Conservation (phyloP, 1,140 invertebrate species). For the Pachypeltis micranthus region DNA sequence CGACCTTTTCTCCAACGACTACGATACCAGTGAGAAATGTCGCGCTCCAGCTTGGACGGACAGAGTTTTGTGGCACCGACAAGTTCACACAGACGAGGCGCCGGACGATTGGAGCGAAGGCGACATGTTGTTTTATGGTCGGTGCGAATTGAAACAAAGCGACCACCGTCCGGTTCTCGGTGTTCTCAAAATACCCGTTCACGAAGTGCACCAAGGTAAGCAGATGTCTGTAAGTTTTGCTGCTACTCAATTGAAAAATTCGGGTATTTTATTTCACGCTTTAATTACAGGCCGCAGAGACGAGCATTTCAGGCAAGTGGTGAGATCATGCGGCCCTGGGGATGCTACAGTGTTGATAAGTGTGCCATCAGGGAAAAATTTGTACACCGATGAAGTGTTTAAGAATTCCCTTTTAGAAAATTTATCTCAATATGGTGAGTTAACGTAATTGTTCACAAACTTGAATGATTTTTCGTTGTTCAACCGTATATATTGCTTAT, state of each 20-base stretch:
- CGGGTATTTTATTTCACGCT: conserved; percentile 61
- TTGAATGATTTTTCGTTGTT: too few relatives aligned
- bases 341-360: conserved; percentile 77
- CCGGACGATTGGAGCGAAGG: conserved; percentile 57
- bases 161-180: conserved; percentile 93
- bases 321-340: conserved; percentile 78
- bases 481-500: too few relatives aligned
- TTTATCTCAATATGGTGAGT: conserved; percentile 49
- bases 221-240: not conserved
- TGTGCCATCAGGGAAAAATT: conserved; percentile 25
- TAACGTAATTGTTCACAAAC: too few relatives aligned
- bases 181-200: conserved; percentile 76
- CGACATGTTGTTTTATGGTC: conserved; percentile 76
- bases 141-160: conserved; percentile 92
- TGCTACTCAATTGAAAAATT: conserved; percentile 33
- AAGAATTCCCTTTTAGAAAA: conserved; percentile 59
- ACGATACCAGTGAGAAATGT: conserved; percentile 97
- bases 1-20: conserved; percentile 96
- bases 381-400: conserved; percentile 52
- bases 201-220: conserved; percentile 59
- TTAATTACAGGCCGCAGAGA: conserved; percentile 37
- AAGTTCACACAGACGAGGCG: conserved; percentile 45
- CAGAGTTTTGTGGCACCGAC: conserved; percentile 79
- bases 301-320: conserved; percentile 70
- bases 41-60: conserved; percentile 97